These are phyloP conservation scores for Dendroctonus valens DNA, from an alignment of 1,140 invertebrate species.

Conservation along the genomic window DNA sequence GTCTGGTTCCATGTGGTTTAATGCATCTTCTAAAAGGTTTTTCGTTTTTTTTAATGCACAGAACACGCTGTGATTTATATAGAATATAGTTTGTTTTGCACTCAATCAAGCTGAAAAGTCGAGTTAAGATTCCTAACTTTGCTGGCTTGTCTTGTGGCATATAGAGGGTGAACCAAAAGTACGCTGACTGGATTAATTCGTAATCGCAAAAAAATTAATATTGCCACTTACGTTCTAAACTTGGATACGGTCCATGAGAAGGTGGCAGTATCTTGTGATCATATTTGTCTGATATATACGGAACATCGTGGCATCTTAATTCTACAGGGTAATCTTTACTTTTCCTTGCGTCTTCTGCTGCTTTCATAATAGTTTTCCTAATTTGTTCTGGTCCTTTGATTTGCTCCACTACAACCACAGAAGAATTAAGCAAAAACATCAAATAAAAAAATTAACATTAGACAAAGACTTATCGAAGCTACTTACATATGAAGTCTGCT, in stretches of 20 bases:
- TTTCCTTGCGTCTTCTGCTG: slow-evolving; percentile 60
- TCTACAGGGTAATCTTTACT: slow-evolving; percentile 61
- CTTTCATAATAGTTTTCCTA: slow-evolving; percentile 66
- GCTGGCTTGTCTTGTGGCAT: no score
- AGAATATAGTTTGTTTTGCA: no score
- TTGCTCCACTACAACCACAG: slow-evolving; percentile 66
- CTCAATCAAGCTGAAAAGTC: no score
- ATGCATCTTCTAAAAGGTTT: slow-evolving; percentile 33
- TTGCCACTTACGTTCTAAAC: slow-evolving; percentile 48
- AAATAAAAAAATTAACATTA: background rate
- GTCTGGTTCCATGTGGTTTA: slow-evolving; percentile 60
- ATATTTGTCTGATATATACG: slow-evolving; percentile 47
- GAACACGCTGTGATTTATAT: no score
- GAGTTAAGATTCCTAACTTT: no score
- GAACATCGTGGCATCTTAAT: slow-evolving; percentile 44
- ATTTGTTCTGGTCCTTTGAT: slow-evolving; percentile 69
- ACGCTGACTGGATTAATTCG: no score
- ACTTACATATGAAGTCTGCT: slow-evolving; percentile 84
- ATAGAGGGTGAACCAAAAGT: no score
- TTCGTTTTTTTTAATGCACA: background rate
- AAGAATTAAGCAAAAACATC: background rate
- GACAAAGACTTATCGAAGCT: background rate
- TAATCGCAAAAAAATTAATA: no score
- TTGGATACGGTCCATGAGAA: slow-evolving; percentile 44
- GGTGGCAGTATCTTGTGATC: slow-evolving; percentile 41